Evolutionary conservation across 2,113 vertebrate species (phyloP).

Genomic region (Charadrius vociferus): DNA sequence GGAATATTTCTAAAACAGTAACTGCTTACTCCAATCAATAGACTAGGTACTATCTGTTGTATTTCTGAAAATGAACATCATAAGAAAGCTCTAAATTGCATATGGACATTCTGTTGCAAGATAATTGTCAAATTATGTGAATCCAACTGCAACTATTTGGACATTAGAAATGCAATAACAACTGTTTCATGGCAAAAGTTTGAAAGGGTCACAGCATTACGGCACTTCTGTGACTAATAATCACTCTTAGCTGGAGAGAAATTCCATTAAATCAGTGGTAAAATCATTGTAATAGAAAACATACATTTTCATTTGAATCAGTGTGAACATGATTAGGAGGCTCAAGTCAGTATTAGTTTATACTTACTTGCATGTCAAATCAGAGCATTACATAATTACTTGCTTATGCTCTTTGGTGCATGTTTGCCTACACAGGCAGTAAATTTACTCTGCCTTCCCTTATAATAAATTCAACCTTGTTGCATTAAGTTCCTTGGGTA

Average conservation of each 20-base stretch:
- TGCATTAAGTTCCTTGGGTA: neutral
- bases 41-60: neutral
- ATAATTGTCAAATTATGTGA: slow-evolving; percentile 23
- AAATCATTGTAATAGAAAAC: slow-evolving; percentile 63
- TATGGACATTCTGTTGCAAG: neutral
- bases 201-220: slow-evolving; percentile 41
- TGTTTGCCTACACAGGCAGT: slow-evolving; percentile 38
- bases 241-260: slow-evolving; percentile 60
- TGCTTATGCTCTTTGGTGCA: slow-evolving; percentile 51
- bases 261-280: slow-evolving; percentile 64
- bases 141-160: slow-evolving; percentile 27
- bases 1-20: neutral
- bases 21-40: neutral
- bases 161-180: slow-evolving; percentile 5
- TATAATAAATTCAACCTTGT: slow-evolving; percentile 27
- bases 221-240: slow-evolving; percentile 62
- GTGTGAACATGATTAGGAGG: slow-evolving; percentile 66
- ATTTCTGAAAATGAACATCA: neutral
- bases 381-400: slow-evolving; percentile 64
- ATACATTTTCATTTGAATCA: slow-evolving; percentile 63
- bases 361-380: slow-evolving; percentile 65
- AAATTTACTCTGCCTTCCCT: slow-evolving; percentile 36
- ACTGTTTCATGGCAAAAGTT: slow-evolving; percentile 27
- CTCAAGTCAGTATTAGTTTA: slow-evolving; percentile 66
- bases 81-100: slow-evolving; percentile 8